phyloP scores from a whole-genome alignment of 2,113 vertebrate species.

The Zosterops pallidus region DNA sequence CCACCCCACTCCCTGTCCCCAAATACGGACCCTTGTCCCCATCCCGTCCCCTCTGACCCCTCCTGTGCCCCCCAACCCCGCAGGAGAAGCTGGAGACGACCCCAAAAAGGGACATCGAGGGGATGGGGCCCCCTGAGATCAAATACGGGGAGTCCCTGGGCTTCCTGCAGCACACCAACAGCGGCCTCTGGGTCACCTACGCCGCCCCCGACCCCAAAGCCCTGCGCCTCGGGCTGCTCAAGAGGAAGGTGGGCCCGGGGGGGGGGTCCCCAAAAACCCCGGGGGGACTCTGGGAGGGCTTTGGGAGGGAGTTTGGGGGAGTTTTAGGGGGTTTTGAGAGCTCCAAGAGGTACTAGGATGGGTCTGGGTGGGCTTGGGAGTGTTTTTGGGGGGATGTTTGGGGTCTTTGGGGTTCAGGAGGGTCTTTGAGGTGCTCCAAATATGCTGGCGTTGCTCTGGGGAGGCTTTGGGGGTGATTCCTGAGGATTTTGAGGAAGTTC shows the following conservation, averaged over 20 bases:
- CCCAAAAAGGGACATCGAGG: not conserved
- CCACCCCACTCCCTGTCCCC: not conserved
- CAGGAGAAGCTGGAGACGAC: not conserved
- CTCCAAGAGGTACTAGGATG: too few relatives aligned
- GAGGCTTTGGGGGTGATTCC: too few relatives aligned
- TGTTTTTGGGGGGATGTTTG: too few relatives aligned
- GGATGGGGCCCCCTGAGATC: not conserved
- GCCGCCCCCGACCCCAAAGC: not conserved
- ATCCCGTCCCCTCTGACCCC: not conserved
- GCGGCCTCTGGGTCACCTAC: not conserved
- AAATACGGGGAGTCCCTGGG: not conserved
- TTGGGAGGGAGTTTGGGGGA: too few relatives aligned
- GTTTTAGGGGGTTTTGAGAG: too few relatives aligned
- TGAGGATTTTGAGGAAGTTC: too few relatives aligned
- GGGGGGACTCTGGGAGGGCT: not conserved
- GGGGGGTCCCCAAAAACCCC: not conserved
- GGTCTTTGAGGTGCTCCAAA: not conserved
- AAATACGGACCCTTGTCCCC: not conserved
- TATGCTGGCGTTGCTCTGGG: too few relatives aligned
- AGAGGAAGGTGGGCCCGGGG: not conserved
- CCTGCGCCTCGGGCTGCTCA: not conserved
- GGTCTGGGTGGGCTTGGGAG: not conserved
- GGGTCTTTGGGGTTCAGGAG: too few relatives aligned
- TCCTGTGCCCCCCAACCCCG: not conserved
- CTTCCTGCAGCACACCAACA: not conserved